Percentiles rank a stretch among this genome's conserved stretches.
phyloP scores from a whole-genome alignment of 2,888 invertebrate species.

The Platerodrilus igneus region DNA sequence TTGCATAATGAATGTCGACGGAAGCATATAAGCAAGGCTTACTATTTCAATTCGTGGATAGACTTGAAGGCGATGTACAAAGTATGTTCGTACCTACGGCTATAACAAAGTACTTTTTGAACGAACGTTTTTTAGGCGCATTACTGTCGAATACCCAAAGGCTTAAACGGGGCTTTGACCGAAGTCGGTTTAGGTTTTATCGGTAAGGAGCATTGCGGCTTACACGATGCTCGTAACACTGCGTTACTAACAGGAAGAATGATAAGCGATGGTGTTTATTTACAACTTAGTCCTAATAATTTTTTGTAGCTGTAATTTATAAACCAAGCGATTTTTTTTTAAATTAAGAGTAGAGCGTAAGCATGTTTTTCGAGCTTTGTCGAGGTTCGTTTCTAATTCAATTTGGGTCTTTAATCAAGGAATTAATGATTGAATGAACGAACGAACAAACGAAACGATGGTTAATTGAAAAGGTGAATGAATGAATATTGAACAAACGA shows the following conservation, averaged over 20 bases:
- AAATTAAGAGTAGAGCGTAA: no score
- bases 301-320: no score
- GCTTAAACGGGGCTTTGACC: conserved; percentile 53
- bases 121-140: conserved; percentile 49
- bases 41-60: conserved; percentile 56
- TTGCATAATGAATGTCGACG: conserved; percentile 55
- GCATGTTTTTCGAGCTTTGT: no score
- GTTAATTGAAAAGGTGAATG: no score
- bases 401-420: no score
- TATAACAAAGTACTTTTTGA: conserved; percentile 44
- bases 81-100: conserved; percentile 30
- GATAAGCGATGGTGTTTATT: conserved; percentile 55
- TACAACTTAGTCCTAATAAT: no score
- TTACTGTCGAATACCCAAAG: conserved; percentile 53
- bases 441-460: no score
- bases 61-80: conserved; percentile 55
- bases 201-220: conserved; percentile 58
- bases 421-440: no score
- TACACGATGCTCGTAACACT: conserved; percentile 60
- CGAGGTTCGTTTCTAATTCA: no score
- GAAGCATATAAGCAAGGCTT: conserved; percentile 53
- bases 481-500: no score
- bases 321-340: no score
- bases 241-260: conserved; percentile 55
- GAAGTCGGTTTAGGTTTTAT: conserved; percentile 56